Evolutionary conservation across 2,888 invertebrate genomes (phyloP).

Genomic region (Tupiocoris notatus): DNA sequence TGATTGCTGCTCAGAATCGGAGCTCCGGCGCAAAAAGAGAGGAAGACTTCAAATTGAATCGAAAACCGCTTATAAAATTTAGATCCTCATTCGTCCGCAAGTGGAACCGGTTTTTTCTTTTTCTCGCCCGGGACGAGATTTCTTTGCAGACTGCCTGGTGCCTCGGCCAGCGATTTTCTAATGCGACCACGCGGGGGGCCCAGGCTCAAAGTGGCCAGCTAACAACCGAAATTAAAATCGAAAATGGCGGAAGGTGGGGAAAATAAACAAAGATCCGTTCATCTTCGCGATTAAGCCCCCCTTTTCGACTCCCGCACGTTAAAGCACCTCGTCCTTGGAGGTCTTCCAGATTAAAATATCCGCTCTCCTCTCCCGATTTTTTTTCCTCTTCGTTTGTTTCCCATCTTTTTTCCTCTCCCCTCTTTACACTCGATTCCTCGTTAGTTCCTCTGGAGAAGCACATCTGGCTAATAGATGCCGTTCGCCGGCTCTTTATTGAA

Average conservation of each 20-base stretch:
- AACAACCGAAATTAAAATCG: neutral
- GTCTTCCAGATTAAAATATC: neutral
- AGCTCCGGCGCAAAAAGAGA: neutral
- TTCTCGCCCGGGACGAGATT: neutral
- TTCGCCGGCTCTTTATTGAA: neutral
- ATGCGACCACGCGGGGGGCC: neutral
- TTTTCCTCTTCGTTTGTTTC: too few relatives aligned
- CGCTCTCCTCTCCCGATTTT: neutral
- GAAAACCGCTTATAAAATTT: neutral
- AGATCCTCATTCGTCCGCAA: neutral
- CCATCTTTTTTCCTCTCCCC: neutral
- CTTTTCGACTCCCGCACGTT: neutral
- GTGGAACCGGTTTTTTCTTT: neutral
- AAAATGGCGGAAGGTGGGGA: too few relatives aligned
- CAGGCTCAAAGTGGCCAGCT: neutral
- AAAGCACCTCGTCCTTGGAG: neutral
- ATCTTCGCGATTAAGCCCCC: neutral
- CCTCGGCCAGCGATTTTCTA: neutral
- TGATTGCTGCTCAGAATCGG: neutral
- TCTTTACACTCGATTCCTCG: too few relatives aligned
- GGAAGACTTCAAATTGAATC: neutral
- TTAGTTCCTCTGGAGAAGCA: too few relatives aligned
- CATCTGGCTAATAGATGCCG: neutral
- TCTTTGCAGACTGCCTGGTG: neutral
- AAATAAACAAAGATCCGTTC: neutral